Conservation (phyloP, 1,140 invertebrate species). For the Neocloeon triangulifer region DNA sequence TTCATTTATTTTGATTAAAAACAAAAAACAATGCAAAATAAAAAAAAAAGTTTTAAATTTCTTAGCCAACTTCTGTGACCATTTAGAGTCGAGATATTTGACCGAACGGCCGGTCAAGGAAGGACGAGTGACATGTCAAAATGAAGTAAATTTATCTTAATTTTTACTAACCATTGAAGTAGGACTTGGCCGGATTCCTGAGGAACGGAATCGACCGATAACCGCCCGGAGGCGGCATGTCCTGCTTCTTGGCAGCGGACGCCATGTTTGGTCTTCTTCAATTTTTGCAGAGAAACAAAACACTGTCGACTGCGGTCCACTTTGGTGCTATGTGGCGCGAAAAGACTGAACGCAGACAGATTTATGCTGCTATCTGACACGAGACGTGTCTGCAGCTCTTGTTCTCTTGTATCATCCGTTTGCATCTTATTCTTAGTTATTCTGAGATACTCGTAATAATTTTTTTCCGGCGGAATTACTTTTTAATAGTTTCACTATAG, state of each 20-base stretch:
- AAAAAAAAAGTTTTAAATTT: background rate
- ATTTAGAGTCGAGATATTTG: conserved; percentile 6
- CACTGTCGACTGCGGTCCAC: too few species aligned
- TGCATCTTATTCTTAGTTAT: too few species aligned
- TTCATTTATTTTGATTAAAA: conserved; percentile 7
- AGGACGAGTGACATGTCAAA: background rate
- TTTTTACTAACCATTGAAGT: conserved; percentile 33
- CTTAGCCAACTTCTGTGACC: background rate
- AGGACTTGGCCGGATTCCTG: conserved; percentile 37
- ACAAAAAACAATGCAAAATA: conserved; percentile 3
- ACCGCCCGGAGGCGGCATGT: conserved; percentile 66
- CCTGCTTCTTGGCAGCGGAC: conserved; percentile 26
- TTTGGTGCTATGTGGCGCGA: too few species aligned
- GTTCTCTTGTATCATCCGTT: too few species aligned
- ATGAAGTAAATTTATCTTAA: background rate
- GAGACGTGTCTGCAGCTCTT: too few species aligned
- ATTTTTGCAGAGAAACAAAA: too few species aligned
- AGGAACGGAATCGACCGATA: conserved; percentile 49
- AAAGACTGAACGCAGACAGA: too few species aligned
- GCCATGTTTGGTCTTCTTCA: too few species aligned
- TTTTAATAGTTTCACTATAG: too few species aligned
- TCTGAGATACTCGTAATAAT: too few species aligned
- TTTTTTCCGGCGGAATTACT: too few species aligned
- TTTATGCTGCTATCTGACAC: too few species aligned
- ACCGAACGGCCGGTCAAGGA: conserved; percentile 1